A percentile compares a stretch with the other conserved stretches of the same genome.
These are phyloP conservation scores for Barypeithes pellucidus DNA, from an alignment of 2,888 invertebrate genomes.

Conservation along the genomic window DNA sequence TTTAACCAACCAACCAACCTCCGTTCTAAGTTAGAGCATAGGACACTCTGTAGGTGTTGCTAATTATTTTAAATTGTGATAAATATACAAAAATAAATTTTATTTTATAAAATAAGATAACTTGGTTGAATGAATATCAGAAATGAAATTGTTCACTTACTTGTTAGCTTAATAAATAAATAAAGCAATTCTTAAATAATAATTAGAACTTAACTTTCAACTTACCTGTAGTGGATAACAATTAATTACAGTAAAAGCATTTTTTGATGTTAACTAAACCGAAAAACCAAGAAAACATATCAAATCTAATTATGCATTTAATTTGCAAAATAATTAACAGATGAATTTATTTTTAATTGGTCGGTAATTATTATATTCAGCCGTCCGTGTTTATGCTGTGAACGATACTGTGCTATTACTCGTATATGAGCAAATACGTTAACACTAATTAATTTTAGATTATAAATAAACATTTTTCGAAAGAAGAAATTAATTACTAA, in stretches of 20 bases:
- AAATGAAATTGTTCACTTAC: too few relatives aligned
- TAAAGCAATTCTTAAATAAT: not conserved
- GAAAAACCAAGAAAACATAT: constrained; percentile 21
- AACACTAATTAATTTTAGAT: constrained; percentile 19
- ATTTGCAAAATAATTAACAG: constrained; percentile 23
- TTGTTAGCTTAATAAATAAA: too few relatives aligned
- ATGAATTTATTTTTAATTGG: constrained; percentile 28
- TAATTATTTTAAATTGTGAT: too few relatives aligned
- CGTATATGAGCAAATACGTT: not conserved
- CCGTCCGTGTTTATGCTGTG: constrained; percentile 16
- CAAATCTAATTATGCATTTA: constrained; percentile 24
- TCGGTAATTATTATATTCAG: constrained; percentile 14
- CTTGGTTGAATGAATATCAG: too few relatives aligned
- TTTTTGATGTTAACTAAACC: constrained; percentile 11
- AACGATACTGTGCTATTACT: not conserved
- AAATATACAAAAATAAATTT: too few relatives aligned
- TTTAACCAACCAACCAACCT: too few relatives aligned
- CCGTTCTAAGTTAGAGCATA: too few relatives aligned
- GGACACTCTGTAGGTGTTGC: too few relatives aligned
- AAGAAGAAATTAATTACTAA: constrained; percentile 1
- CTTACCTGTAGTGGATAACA: not conserved
- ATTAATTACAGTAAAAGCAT: constrained; percentile 1
- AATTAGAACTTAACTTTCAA: constrained; percentile 7
- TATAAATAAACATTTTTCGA: constrained; percentile 7
- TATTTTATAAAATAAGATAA: too few relatives aligned